Evolutionary conservation across 2,888 invertebrate genomes (phyloP), one percentile per base, ranked within the genome.

Genomic region (Acleris laterana): DNA sequence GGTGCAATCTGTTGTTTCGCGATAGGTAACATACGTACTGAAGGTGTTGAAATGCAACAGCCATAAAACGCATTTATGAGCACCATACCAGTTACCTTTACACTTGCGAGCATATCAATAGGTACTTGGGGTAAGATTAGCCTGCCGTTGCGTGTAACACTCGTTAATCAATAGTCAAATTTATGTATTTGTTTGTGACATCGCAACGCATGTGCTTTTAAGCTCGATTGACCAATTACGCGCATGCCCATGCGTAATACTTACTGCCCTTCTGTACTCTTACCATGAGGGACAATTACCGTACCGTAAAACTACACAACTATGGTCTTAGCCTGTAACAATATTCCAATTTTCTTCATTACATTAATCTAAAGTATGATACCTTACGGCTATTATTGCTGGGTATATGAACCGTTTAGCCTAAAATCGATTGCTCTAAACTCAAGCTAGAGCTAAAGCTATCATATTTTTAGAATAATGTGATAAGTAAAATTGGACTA

Each of bases 171-270:
- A 46, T 6, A 46, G 46, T 46, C 0, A 46, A 16, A 46, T 19
- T 13, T 55, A 5, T 56, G 11, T 25, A 9, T 57, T 25, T 25
- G 25, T 46, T 65, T 61, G 55, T 44, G 55, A 55, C 53, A 65
- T 50, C 50, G 55, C 55, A 55, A 56, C 55, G 17, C 20, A 32
- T 58, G 25, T 58, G 28, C 50, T 64, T 28, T 53, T 46, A 17
- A 55, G 55, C 28, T 44, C 17, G 55, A 56, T 65, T 49, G 50
- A 57, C 61, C 25, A 61, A 62, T 56, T 38, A 51, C 5, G 58
- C 32, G 22, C 53, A 56, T 61, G 56, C 55, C 51, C 25, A 62
- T 62, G 51, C 56, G 11, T 55, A 44, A 25, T 44, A n/a, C 32
- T n/a, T n/a, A n/a, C n/a, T n/a, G n/a, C n/a, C n/a, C n/a, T n/a